Conservation (phyloP, 1,140 invertebrate genomes). For the Parasteatoda tepidariorum region DNA sequence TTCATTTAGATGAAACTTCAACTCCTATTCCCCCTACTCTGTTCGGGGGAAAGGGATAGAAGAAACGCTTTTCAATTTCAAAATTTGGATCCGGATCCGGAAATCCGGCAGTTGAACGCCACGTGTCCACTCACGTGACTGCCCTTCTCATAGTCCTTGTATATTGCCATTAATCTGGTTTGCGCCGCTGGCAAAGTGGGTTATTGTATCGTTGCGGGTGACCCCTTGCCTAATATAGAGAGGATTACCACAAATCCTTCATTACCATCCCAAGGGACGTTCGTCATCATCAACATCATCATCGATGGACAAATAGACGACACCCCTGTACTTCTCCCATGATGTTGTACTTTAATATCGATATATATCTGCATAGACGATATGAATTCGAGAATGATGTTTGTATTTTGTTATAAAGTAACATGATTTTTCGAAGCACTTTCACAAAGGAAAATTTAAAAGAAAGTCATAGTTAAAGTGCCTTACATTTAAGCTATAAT, state of each 20-base stretch:
- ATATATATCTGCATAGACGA: too few species aligned
- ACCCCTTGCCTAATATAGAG: neutral
- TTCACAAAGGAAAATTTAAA: too few species aligned
- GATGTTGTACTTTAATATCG: neutral
- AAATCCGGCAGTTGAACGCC: neutral
- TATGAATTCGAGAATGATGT: too few species aligned
- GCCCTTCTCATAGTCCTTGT: neutral
- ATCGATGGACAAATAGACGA: neutral
- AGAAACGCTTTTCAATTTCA: neutral
- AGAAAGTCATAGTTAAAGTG: too few species aligned
- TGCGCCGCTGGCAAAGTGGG: neutral
- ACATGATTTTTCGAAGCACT: too few species aligned
- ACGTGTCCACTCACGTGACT: neutral
- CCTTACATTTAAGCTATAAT: too few species aligned
- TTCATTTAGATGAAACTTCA: neutral
- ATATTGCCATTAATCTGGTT: neutral
- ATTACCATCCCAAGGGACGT: neutral
- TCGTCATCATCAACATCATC: neutral
- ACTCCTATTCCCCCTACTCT: too few species aligned
- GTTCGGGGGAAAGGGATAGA: neutral
- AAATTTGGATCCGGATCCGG: neutral
- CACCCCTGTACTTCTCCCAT: neutral
- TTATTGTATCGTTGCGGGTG: neutral
- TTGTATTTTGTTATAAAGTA: too few species aligned
- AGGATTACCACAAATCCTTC: neutral